phyloP scores from a whole-genome alignment of 2,888 invertebrate genomes.

The Altica lythri region DNA sequence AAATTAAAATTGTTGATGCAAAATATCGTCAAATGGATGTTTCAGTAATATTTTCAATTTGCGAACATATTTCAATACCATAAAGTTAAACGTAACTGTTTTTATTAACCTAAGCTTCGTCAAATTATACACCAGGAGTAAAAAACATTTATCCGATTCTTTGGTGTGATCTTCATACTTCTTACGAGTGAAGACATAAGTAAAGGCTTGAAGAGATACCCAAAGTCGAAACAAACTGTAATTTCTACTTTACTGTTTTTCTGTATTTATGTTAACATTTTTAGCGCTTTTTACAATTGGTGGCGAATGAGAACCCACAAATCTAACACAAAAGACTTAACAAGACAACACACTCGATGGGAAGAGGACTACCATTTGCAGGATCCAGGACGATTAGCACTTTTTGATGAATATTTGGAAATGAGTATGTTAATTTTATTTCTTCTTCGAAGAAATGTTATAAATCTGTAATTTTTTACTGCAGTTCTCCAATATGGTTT shows the following conservation, averaged over 20 bases:
- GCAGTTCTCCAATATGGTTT: constrained; percentile 97
- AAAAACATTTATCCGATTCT: too few species aligned
- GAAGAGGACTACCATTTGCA: constrained; percentile 93
- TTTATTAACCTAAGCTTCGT: too few species aligned
- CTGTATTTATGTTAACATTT: constrained; percentile 21
- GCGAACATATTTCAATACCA: too few species aligned
- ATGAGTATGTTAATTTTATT: constrained; percentile 75
- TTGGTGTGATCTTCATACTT: too few species aligned
- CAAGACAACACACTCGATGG: constrained; percentile 81
- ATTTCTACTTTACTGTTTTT: neutral
- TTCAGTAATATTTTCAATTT: too few species aligned
- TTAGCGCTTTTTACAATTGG: constrained; percentile 86
- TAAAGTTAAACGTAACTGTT: too few species aligned
- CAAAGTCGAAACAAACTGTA: too few species aligned
- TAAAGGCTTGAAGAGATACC: too few species aligned
- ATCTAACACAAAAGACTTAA: constrained; percentile 74
- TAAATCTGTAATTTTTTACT: constrained; percentile 27
- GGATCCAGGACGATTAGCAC: constrained; percentile 83
- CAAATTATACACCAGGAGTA: too few species aligned
- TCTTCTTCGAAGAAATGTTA: neutral
- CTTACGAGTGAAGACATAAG: too few species aligned
- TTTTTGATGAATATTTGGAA: constrained; percentile 96
- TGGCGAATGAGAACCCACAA: constrained; percentile 81
- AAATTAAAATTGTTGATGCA: too few species aligned
- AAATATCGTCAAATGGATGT: too few species aligned